These are phyloP conservation scores for Tetropium fuscum DNA, from an alignment of 2,888 invertebrate genomes.

Conservation along the genomic window DNA sequence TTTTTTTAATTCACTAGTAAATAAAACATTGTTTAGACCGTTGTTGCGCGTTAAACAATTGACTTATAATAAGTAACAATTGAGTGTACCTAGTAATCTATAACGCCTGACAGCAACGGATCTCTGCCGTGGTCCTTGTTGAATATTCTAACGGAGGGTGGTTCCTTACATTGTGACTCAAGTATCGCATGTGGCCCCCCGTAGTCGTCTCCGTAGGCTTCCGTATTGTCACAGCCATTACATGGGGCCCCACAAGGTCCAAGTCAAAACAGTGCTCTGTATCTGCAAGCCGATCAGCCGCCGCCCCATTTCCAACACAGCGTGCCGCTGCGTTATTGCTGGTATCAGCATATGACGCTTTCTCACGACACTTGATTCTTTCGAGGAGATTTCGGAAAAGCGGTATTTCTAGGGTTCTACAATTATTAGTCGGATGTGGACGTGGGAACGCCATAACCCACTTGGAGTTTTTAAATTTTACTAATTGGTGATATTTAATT, in stretches of 20 bases:
- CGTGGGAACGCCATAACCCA: no score
- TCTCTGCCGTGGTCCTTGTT: no score
- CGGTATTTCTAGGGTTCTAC: constrained; percentile 26
- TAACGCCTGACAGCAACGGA: no score
- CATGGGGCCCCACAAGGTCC: constrained; percentile 46
- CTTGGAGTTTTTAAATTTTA: no score
- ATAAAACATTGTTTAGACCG: no score
- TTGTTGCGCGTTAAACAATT: no score
- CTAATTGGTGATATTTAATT: no score
- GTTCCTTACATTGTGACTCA: constrained; percentile 41
- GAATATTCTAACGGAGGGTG: neutral
- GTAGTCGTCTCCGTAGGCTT: constrained; percentile 38
- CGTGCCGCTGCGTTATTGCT: constrained; percentile 38
- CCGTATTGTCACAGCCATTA: constrained; percentile 50
- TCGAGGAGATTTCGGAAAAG: constrained; percentile 7
- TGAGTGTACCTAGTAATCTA: no score
- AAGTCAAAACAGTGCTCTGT: constrained; percentile 47
- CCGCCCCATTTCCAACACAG: constrained; percentile 43
- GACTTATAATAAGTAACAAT: no score
- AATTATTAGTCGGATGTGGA: constrained; percentile 13
- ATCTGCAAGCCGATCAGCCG: constrained; percentile 46
- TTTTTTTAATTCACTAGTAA: no score
- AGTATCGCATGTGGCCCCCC: constrained; percentile 51
- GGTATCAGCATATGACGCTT: constrained; percentile 26
- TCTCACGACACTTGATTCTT: constrained; percentile 46